Conservation (phyloP, 2,888 invertebrate species). For the Hirtodrosophila confusa region DNA sequence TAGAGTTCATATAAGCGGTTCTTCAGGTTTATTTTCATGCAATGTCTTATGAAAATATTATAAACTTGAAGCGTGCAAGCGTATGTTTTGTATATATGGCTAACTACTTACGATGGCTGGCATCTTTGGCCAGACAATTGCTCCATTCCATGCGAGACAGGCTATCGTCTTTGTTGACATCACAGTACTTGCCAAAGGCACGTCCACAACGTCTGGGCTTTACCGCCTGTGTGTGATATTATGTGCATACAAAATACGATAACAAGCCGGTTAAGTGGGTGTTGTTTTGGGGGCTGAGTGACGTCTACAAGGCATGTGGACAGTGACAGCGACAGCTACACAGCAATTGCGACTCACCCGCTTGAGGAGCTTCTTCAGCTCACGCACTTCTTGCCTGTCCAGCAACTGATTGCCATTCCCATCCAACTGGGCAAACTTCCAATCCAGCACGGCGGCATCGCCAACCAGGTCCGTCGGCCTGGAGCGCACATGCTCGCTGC, state of each 20-base stretch:
- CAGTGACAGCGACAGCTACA: constrained; percentile 18
- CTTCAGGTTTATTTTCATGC: too few species aligned
- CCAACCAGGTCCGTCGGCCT: constrained; percentile 73
- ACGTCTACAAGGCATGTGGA: constrained; percentile 33
- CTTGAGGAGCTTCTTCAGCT: constrained; percentile 91
- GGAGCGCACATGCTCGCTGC: constrained; percentile 89
- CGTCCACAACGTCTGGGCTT: constrained; percentile 95
- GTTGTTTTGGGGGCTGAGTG: constrained; percentile 23
- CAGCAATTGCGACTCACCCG: constrained; percentile 85
- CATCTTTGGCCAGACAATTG: constrained; percentile 91
- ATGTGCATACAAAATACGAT: constrained; percentile 47
- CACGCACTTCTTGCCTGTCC: constrained; percentile 92
- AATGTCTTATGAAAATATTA: too few species aligned
- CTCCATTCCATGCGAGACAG: constrained; percentile 94
- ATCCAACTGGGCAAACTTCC: constrained; percentile 96
- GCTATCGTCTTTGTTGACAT: constrained; percentile 91
- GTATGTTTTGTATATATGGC: not conserved
- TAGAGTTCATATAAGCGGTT: too few species aligned
- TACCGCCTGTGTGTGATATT: constrained; percentile 86
- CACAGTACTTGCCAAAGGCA: constrained; percentile 94
- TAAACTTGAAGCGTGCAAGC: not conserved
- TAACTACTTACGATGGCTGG: constrained; percentile 91
- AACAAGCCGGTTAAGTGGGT: constrained; percentile 15
- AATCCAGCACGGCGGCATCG: constrained; percentile 87
- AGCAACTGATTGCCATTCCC: constrained; percentile 90